Conservation (phyloP, 2,888 invertebrate genomes). For the Axea sp. region DNA sequence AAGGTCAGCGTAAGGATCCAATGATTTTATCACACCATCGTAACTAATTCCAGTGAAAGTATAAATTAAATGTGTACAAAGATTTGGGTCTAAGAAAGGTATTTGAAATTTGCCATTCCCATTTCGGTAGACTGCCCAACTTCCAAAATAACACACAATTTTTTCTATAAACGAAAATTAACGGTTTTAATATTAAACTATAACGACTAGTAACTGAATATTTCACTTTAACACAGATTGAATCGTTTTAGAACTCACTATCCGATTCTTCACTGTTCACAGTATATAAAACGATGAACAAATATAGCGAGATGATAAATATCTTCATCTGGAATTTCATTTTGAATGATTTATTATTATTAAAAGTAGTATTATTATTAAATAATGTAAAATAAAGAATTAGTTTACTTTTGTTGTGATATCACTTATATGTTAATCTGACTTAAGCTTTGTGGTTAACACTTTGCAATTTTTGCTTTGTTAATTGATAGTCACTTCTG, state of each 20-base stretch:
- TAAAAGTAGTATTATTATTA: no score
- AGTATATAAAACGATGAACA: neutral
- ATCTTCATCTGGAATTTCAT: slow-evolving; percentile 20
- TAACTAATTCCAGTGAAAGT: slow-evolving; percentile 84
- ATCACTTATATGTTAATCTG: neutral
- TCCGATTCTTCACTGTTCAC: neutral
- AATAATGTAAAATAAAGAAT: neutral
- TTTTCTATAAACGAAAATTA: slow-evolving; percentile 79
- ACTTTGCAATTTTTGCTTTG: slow-evolving; percentile 25
- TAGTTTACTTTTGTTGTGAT: neutral
- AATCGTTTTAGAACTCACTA: slow-evolving; percentile 12
- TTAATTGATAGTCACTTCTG: slow-evolving; percentile 16
- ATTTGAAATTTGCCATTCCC: slow-evolving; percentile 85
- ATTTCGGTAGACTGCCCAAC: slow-evolving; percentile 86
- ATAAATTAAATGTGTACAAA: slow-evolving; percentile 89
- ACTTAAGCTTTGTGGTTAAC: neutral
- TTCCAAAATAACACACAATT: slow-evolving; percentile 87
- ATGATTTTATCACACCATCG: slow-evolving; percentile 81
- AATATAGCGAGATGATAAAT: neutral
- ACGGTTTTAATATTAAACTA: no score
- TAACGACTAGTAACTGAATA: no score
- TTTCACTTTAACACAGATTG: neutral
- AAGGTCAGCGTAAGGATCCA: slow-evolving; percentile 84
- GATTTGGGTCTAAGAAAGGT: slow-evolving; percentile 83
- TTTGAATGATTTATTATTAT: no score